Percentiles rank a stretch among this genome's conserved stretches.
Evolutionary conservation across 2,888 invertebrate genomes (phyloP).

Genomic region (Drosophila kanekoi): DNA sequence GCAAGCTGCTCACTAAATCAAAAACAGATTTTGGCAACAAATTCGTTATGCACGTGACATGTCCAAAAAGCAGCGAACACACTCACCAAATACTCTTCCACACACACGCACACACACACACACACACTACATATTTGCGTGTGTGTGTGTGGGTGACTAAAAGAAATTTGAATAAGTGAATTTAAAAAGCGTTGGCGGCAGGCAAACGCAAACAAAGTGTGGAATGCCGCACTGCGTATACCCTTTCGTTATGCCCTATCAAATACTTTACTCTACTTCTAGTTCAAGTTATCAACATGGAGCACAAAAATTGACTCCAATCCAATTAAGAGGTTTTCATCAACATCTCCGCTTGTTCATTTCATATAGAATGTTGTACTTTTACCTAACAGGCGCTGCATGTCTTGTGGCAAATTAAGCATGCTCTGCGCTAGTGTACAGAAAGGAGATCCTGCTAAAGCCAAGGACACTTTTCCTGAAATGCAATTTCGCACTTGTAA

Average conservation of each 20-base stretch:
- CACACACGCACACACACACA: slow-evolving; percentile 22
- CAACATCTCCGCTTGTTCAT: too few relatives aligned
- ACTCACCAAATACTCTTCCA: slow-evolving; percentile 21
- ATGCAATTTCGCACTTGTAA: slow-evolving; percentile 80
- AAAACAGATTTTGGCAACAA: slow-evolving; percentile 80
- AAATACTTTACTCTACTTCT: too few relatives aligned
- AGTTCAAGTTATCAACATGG: too few relatives aligned
- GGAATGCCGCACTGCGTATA: neutral
- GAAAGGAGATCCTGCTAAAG: slow-evolving; percentile 55
- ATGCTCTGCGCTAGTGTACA: slow-evolving; percentile 5
- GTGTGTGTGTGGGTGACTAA: slow-evolving; percentile 48
- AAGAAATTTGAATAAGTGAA: slow-evolving; percentile 80
- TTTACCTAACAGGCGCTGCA: neutral
- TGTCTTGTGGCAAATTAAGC: neutral
- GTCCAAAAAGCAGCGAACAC: slow-evolving; percentile 60
- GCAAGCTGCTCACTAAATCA: slow-evolving; percentile 78
- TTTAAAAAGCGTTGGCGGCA: slow-evolving; percentile 72
- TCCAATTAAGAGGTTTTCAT: too few relatives aligned
- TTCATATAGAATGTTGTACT: too few relatives aligned
- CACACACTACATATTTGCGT: slow-evolving; percentile 6
- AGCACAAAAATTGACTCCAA: too few relatives aligned
- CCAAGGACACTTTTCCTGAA: slow-evolving; percentile 78
- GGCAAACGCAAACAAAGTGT: slow-evolving; percentile 24
- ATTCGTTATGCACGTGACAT: slow-evolving; percentile 80
- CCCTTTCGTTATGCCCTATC: neutral